phyloP scores from a whole-genome alignment of 2,888 invertebrate species.

The Drosophila basisetae region DNA sequence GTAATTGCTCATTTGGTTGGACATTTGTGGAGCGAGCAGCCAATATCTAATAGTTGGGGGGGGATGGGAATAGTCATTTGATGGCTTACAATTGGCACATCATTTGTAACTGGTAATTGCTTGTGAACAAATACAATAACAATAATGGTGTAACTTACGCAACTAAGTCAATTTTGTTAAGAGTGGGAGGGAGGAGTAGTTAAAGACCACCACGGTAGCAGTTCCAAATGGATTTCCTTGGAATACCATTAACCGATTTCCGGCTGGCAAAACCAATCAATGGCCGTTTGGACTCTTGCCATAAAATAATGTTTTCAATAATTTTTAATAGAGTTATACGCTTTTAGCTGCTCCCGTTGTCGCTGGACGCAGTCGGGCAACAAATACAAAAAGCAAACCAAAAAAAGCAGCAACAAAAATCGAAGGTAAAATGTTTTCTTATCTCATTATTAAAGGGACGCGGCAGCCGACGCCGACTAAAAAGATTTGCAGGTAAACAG shows the following conservation, averaged over 20 bases:
- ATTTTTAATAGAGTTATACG: constrained; percentile 73
- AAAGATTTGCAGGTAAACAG: constrained; percentile 56
- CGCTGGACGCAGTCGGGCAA: constrained; percentile 11
- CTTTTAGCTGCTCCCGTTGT: constrained; percentile 36
- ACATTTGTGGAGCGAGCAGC: constrained; percentile 22
- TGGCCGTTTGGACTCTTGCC: constrained; percentile 24
- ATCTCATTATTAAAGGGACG: constrained; percentile 76
- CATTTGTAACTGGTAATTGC: constrained; percentile 63
- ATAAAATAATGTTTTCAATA: constrained; percentile 63
- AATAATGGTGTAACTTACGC: constrained; percentile 41
- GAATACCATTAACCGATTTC: constrained; percentile 65
- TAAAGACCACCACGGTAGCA: constrained; percentile 29
- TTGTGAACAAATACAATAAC: constrained; percentile 2
- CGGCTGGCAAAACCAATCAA: constrained; percentile 61
- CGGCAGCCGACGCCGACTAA: constrained; percentile 37
- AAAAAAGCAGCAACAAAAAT: constrained; percentile 18
- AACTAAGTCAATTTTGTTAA: constrained; percentile 25
- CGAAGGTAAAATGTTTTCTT: constrained; percentile 65
- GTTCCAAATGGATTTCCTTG: constrained; percentile 39
- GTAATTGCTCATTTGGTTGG: constrained; percentile 65
- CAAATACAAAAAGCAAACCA: neutral
- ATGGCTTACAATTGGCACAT: constrained; percentile 71
- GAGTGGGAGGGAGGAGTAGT: neutral
- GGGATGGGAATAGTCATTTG: constrained; percentile 20
- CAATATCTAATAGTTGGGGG: neutral